Base-by-base conservation (phyloP, 2,113 vertebrate species). In the Tyrannus savana region DNA sequence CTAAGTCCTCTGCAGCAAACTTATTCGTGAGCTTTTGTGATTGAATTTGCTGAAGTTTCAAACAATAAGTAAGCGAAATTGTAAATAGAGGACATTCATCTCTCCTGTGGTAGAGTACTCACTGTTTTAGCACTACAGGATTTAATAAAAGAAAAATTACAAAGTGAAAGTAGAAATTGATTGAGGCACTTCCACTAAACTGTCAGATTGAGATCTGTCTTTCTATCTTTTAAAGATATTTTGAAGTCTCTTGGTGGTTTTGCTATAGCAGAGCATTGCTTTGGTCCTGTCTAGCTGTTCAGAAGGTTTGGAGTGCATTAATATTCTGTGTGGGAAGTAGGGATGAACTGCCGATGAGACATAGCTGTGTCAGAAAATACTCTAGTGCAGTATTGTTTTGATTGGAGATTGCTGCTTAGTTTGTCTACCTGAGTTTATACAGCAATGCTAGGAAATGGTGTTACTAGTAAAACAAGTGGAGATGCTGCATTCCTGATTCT, bases 51-150 rank as follows among this genome's bases (percentile, higher is more conserved):
- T 72, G 58, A 68, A 87, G 18, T 60, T 89, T 76, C 47, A 49
- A 22, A 21, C 35, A 37, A 7, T 58, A 25, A n/a, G 67, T 44
- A 75, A 35, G 25, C 21, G 44, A 24, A 41, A 37, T 5, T 25
- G 31, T 30, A 63, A 58, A 35, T 17, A 19, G 30, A 74, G 42
- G 28, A 14, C 5, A 1, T 19, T 19, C 2, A 7, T 69, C 6
- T 76, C 27, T 67, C 11, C 37, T 33, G 1, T 25, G 30, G 4
- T 52, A 1, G 7, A 9, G 6, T 27, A 19, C 6, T 30, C 1
- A 1, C 13, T 56, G 75, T 28, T 66, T 28, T 59, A 44, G 14
- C 21, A 19, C 9, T 60, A 15, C 8, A 1, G 1, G 4, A 3
- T 76, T 82, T 42, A 35, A 27, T 58, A 39, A 73, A 23, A 49